Conservation (phyloP, 37 sponge, comb jelly and placozoan genomes). For the Eunapius fragilis region DNA sequence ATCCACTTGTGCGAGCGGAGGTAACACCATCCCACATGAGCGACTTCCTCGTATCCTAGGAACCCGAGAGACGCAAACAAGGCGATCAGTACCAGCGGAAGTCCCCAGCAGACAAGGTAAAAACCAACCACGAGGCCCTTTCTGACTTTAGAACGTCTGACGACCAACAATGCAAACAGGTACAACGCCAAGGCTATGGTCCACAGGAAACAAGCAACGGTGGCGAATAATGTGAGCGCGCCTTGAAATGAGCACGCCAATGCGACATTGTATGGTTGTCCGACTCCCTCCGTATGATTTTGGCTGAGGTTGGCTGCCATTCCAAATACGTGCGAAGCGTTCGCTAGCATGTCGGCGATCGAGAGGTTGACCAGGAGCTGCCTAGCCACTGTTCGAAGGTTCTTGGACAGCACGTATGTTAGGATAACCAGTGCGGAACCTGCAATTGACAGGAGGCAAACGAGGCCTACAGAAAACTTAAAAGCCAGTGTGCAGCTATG, state of each 20-base stretch:
- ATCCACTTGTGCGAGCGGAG: neutral
- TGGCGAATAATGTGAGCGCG: constrained; percentile 32
- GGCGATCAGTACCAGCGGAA: constrained; percentile 5
- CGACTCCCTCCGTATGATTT: neutral
- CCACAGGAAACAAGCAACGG: constrained; percentile 55
- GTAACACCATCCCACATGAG: constrained; percentile 58
- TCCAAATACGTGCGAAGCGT: constrained; percentile 40
- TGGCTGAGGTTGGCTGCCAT: constrained; percentile 32
- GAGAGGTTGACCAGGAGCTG: constrained; percentile 60
- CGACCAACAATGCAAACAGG: constrained; percentile 39
- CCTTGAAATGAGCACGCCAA: constrained; percentile 24
- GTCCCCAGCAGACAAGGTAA: constrained; percentile 42
- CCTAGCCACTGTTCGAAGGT: constrained; percentile 58
- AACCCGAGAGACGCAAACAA: neutral
- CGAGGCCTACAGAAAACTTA: constrained; percentile 9
- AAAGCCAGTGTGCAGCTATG: constrained; percentile 2
- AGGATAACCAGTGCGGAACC: constrained; percentile 62
- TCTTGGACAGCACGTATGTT: constrained; percentile 54
- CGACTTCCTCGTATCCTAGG: constrained; percentile 20
- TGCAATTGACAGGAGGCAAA: constrained; percentile 47
- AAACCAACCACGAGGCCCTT: constrained; percentile 5
- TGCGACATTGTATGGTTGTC: neutral
- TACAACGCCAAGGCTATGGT: constrained; percentile 48
- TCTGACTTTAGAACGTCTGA: neutral
- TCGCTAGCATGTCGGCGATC: constrained; percentile 57